Percentiles rank a stretch among this genome's conserved stretches.
These are phyloP conservation scores for Ladona fulva DNA, from an alignment of 1,140 invertebrate genomes.

Conservation along the genomic window DNA sequence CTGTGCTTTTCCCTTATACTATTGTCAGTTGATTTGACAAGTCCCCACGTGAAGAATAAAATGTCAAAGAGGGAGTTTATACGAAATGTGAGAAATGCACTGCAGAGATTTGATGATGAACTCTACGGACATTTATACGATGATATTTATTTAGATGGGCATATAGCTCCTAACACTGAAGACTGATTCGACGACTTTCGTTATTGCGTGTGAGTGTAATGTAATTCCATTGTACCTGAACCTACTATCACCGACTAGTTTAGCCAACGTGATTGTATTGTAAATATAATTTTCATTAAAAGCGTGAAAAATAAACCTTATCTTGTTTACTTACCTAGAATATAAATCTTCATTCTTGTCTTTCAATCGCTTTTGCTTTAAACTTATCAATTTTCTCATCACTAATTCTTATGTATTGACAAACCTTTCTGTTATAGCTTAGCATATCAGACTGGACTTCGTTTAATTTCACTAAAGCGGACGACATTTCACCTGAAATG, in stretches of 20 bases:
- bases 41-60: conserved; percentile 47
- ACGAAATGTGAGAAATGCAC: conserved; percentile 41
- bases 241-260: background rate
- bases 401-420: too few species aligned
- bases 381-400: too few species aligned
- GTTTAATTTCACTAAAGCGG: too few species aligned
- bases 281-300: background rate
- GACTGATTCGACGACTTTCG: conserved; percentile 11
- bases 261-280: background rate
- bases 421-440: too few species aligned
- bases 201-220: background rate
- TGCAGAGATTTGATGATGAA: conserved; percentile 38
- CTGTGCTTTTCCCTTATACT: conserved; percentile 46
- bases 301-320: too few species aligned
- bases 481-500: too few species aligned
- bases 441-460: too few species aligned
- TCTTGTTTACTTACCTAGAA: too few species aligned
- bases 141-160: conserved; percentile 44
- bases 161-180: conserved; percentile 33
- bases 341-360: too few species aligned
- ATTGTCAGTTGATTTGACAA: conserved; percentile 43
- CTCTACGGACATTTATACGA: conserved; percentile 45
- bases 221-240: conserved; percentile 5
- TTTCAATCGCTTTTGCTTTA: too few species aligned
- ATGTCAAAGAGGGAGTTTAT: conserved; percentile 51